Base-by-base conservation (phyloP, 2,888 invertebrate species). In the Macrophya annulata region DNA sequence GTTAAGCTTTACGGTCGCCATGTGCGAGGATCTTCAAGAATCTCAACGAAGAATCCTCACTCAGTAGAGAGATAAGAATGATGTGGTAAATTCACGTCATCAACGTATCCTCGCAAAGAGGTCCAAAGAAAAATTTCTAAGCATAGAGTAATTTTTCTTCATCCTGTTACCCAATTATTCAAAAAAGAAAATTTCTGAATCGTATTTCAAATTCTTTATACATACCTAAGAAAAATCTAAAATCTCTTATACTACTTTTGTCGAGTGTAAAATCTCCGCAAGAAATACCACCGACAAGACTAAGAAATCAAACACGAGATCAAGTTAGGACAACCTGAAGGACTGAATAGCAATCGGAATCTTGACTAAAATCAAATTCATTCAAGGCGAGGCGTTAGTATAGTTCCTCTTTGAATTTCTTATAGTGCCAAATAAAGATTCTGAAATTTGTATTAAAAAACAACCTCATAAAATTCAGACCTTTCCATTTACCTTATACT, bases 231-330 rank as follows among this genome's bases (percentile, higher is more conserved):
- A 4, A 25, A 25, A 25, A 62, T 25, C 10, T 25, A 21, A 12
- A 25, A 21, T 25, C 25, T 25, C 25, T 62, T 21, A 10, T 12
- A 12, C 62, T 62, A 21, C 12, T 25, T 62, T 25, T 48, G 9
- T 62, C 62, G 21, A 45, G 12, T 74, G 21, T 68, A 31, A 10
- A 68, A 25, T 21, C 25, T 15, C 3, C 31, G 15, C 37, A 4
- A 43, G 62, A 25, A 8, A 21, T 31, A 51, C 9, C 48, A 31
- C 55, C n/a, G 31, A 17, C 43, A 25, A 62, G 81, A 81, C 40
- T 21, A 81, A 62, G 62, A 81, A 81, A 81, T 81, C 81, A 81
- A 81, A 81, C 81, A 81, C 43, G 40, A 81, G 81, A 59, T 81
- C 81, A 81, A 81, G 81, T 62, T 62, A 62, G 62, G 25, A 10